Conservation (phyloP, 2,797 vertebrate genomes). For the Myotis myotis region DNA sequence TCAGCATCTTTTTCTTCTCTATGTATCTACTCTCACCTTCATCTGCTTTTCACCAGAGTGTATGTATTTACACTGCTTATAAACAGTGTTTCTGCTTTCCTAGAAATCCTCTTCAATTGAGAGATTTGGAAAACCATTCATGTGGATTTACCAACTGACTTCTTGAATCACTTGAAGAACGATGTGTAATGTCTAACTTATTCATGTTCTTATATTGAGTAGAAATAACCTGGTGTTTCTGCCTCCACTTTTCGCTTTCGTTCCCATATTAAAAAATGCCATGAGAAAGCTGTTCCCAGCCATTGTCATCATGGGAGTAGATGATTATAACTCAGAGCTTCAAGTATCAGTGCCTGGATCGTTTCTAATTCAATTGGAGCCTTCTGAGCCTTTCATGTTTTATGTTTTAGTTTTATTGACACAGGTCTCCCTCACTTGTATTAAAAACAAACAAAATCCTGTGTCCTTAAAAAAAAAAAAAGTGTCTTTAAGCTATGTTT, state of each 20-base stretch:
- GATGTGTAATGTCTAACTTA: background rate
- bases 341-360: constrained; percentile 56
- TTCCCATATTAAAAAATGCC: background rate
- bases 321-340: constrained; percentile 58
- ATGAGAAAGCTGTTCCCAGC: background rate
- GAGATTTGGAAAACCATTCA: background rate
- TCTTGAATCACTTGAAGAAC: background rate
- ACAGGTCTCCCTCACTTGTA: background rate
- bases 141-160: background rate
- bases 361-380: constrained; percentile 59
- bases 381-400: constrained; percentile 43
- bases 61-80: background rate
- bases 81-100: constrained; percentile 26
- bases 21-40: background rate
- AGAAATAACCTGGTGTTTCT: background rate
- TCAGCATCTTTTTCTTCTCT: background rate
- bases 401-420: constrained; percentile 47
- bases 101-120: constrained; percentile 30
- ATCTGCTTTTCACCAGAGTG: background rate
- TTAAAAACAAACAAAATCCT: background rate
- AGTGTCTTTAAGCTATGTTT: background rate
- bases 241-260: constrained; percentile 32
- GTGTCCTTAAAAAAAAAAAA: background rate
- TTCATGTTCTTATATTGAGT: background rate
- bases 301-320: background rate